Conservation (phyloP, 2,888 invertebrate species). For the Parnassius orleans region DNA sequence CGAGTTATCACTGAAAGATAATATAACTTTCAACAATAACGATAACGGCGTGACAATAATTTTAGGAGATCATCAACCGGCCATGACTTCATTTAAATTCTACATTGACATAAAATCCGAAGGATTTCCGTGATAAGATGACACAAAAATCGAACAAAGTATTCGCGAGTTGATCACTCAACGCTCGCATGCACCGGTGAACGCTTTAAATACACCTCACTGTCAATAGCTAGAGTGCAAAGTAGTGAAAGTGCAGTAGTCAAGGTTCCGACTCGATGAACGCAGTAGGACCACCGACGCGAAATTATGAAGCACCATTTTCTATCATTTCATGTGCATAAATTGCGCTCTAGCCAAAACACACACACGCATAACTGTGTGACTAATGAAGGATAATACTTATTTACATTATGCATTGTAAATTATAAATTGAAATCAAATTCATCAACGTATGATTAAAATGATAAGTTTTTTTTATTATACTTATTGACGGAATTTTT, state of each 20-base stretch:
- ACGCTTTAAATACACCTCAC: slow-evolving; percentile 29
- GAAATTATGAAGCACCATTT: slow-evolving; percentile 20
- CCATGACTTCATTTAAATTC: slow-evolving; percentile 72
- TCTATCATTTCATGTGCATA: slow-evolving; percentile 3
- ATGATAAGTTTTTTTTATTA: no score
- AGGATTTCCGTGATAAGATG: slow-evolving; percentile 71
- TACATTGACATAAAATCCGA: slow-evolving; percentile 54
- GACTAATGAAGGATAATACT: no score
- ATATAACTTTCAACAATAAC: slow-evolving; percentile 47
- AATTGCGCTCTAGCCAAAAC: no score
- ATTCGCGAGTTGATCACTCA: slow-evolving; percentile 32
- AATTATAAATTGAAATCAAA: no score
- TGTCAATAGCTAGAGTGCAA: slow-evolving; percentile 38
- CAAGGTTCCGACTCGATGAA: slow-evolving; percentile 55
- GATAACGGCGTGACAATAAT: slow-evolving; percentile 69
- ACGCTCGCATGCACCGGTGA: slow-evolving; percentile 19
- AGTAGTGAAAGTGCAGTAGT: slow-evolving; percentile 63
- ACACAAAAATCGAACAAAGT: slow-evolving; percentile 47
- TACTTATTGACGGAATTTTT: no score
- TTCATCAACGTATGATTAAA: no score
- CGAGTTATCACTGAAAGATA: slow-evolving; percentile 55
- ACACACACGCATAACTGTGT: no score
- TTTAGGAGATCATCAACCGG: slow-evolving; percentile 77
- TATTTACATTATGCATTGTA: no score
- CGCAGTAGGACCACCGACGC: slow-evolving; percentile 35